phyloP scores from a whole-genome alignment of 2,888 invertebrate genomes.

The Himalopsyche kuldschensis region DNA sequence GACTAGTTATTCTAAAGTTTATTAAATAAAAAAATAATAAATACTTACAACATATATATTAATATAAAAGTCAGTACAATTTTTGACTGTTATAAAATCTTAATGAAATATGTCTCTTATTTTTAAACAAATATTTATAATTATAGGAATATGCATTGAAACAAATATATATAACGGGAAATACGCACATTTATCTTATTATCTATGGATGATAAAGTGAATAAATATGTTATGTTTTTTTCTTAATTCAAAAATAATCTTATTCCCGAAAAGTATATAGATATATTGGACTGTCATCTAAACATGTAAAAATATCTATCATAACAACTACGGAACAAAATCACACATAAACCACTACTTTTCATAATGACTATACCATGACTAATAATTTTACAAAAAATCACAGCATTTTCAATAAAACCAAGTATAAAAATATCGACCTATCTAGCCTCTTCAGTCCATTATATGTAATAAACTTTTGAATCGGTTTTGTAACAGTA shows the following conservation, averaged over 20 bases:
- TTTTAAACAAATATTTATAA: too few relatives aligned
- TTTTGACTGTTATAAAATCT: background rate
- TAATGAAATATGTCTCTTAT: too few relatives aligned
- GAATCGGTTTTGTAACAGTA: background rate
- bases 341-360: background rate
- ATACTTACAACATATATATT: background rate
- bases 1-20: background rate
- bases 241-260: background rate
- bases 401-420: slow-evolving; percentile 1
- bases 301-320: background rate
- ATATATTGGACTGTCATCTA: background rate
- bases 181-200: too few relatives aligned
- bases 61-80: background rate
- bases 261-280: background rate
- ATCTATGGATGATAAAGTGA: too few relatives aligned
- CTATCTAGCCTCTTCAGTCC: background rate
- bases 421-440: background rate
- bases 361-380: background rate
- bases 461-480: background rate
- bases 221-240: too few relatives aligned
- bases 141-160: too few relatives aligned
- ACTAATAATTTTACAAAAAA: background rate
- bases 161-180: too few relatives aligned
- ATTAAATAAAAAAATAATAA: background rate
- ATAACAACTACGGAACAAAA: background rate